Evolutionary conservation across 2,113 vertebrate species (phyloP).

Genomic region (Scytalopus superciliaris): DNA sequence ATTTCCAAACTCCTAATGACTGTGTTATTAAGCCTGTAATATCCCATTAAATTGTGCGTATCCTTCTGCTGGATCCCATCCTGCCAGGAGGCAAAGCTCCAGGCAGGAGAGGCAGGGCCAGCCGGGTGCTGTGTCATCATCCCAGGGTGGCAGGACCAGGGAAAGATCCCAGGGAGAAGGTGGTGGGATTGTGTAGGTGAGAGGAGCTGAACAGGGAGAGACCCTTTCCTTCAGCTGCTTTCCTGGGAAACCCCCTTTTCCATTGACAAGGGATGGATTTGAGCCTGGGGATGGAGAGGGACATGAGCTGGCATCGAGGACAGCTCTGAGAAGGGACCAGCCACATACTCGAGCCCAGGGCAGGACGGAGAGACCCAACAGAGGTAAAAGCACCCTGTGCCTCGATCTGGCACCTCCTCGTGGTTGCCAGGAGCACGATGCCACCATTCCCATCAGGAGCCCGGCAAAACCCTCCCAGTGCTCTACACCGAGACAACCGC

Average conservation of each 20-base stretch:
- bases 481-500: neutral
- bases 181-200: accelerated
- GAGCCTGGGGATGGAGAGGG: accelerated
- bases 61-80: neutral
- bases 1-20: slow-evolving; percentile 34
- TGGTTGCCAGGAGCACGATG: accelerated
- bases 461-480: neutral
- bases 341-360: accelerated
- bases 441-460: accelerated
- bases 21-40: slow-evolving; percentile 4
- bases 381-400: neutral
- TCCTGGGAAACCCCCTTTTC: neutral
- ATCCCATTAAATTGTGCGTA: neutral
- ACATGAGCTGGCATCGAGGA: accelerated
- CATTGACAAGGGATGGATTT: neutral
- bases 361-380: too few species aligned
- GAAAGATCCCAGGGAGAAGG: accelerated
- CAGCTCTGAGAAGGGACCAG: accelerated
- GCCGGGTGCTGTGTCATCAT: accelerated
- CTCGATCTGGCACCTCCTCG: neutral
- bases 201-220: neutral
- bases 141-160: accelerated
- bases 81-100: neutral
- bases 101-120: neutral
- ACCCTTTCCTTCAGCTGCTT: neutral